Conservation (phyloP, 2,888 invertebrate species). For the Agrochola lychnidis region DNA sequence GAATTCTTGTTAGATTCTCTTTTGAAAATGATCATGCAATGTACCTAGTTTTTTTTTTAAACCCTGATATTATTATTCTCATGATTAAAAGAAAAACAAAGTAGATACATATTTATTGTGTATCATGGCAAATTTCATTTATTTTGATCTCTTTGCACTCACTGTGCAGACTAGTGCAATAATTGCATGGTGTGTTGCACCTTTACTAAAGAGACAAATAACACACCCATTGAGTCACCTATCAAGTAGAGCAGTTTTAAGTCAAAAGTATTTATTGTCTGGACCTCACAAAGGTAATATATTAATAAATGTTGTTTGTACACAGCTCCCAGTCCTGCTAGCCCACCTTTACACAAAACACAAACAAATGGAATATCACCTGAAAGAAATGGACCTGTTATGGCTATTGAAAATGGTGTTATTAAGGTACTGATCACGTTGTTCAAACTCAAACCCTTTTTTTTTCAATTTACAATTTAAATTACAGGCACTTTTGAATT, state of each 20-base stretch:
- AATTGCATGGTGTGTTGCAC: not conserved
- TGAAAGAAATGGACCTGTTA: constrained; percentile 81
- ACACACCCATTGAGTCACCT: not conserved
- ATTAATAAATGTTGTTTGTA: constrained; percentile 30
- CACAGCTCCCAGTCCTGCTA: constrained; percentile 66
- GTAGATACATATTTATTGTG: not conserved
- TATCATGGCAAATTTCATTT: not conserved
- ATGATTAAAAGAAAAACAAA: too few relatives aligned
- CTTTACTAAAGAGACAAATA: not conserved
- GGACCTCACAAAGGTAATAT: not conserved
- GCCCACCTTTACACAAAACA: constrained; percentile 53
- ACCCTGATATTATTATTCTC: too few relatives aligned
- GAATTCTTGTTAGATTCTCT: constrained; percentile 13
- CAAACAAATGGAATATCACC: constrained; percentile 61
- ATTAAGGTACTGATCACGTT: constrained; percentile 79
- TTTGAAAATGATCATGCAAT: not conserved
- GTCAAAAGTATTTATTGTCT: not conserved
- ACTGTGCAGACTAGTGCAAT: not conserved
- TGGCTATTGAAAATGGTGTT: constrained; percentile 88
- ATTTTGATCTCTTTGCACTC: not conserved
- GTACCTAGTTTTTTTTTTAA: too few relatives aligned
- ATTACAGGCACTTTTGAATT: not conserved
- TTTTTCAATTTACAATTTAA: not conserved
- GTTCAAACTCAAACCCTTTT: not conserved
- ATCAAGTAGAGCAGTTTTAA: not conserved